phyloP scores from a whole-genome alignment of 2,888 invertebrate genomes.

The Hyposoter didymator region DNA sequence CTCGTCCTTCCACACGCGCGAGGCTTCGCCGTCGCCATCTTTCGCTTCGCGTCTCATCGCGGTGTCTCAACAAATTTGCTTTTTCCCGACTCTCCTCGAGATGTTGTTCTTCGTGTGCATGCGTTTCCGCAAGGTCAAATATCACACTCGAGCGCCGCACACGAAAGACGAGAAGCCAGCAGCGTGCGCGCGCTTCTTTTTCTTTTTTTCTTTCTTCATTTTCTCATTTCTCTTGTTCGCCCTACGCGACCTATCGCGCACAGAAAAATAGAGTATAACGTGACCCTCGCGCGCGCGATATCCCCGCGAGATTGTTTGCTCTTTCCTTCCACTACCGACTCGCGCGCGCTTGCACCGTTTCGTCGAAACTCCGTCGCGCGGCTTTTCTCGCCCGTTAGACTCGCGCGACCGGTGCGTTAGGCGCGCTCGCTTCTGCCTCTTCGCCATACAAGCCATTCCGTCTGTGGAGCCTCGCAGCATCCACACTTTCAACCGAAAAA shows the following conservation, averaged over 20 bases:
- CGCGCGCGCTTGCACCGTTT: background rate
- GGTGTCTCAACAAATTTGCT: background rate
- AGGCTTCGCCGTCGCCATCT: background rate
- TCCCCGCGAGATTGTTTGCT: background rate
- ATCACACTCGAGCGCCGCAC: background rate
- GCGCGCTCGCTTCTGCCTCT: background rate
- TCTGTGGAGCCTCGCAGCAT: background rate
- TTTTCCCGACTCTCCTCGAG: background rate
- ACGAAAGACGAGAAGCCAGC: background rate
- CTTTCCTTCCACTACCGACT: background rate
- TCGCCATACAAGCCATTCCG: background rate
- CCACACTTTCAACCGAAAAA: background rate
- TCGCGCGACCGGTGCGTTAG: background rate
- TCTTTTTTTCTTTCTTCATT: background rate
- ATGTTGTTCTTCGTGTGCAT: background rate
- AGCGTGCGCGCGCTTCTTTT: background rate
- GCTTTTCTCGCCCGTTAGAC: slow-evolving; percentile 19
- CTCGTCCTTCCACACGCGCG: background rate
- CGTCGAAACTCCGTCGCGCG: slow-evolving; percentile 12
- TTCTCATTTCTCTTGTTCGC: too few relatives aligned
- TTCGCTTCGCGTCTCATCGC: background rate
- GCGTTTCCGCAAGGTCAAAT: background rate
- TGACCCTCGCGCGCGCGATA: slow-evolving; percentile 1
- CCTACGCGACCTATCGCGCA: background rate
- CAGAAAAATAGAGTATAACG: slow-evolving; percentile 1